Conservation (phyloP, 2,113 vertebrate genomes). For the Pimephales promelas region DNA sequence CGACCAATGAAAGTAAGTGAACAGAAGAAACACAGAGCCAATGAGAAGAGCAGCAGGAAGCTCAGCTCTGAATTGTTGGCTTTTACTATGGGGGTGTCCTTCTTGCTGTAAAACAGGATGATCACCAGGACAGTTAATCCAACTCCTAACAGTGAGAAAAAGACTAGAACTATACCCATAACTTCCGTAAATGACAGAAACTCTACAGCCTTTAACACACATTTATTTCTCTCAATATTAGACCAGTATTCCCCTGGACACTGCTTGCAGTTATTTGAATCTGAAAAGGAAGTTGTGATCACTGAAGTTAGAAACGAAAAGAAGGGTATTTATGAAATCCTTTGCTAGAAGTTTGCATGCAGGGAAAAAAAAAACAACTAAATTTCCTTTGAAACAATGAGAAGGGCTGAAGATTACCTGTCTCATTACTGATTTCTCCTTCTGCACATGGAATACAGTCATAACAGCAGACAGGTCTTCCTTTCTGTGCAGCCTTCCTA, state of each 20-base stretch:
- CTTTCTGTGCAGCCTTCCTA: not conserved
- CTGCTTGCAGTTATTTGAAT: not conserved
- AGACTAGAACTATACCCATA: not conserved
- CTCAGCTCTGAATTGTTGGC: not conserved
- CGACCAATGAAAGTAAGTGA: not conserved
- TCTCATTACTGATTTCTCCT: not conserved
- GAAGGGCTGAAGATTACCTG: not conserved
- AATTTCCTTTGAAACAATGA: no score
- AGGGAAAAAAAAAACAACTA: no score
- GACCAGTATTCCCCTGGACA: not conserved
- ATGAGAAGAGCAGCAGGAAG: not conserved
- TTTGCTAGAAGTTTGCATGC: not conserved
- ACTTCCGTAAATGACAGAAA: not conserved
- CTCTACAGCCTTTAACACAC: not conserved
- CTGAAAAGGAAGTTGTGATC: not conserved
- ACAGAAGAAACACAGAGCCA: not conserved
- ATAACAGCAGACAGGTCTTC: not conserved
- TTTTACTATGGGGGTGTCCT: not conserved
- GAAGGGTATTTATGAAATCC: not conserved
- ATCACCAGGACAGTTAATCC: not conserved
- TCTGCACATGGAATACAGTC: slow-evolving; percentile 1
- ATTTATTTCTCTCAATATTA: not conserved
- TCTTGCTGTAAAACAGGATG: not conserved
- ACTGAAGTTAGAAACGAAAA: not conserved
- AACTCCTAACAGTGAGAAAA: not conserved